Evolutionary conservation across 1,140 invertebrate species (phyloP).

Genomic region (Anthonomus grandis): DNA sequence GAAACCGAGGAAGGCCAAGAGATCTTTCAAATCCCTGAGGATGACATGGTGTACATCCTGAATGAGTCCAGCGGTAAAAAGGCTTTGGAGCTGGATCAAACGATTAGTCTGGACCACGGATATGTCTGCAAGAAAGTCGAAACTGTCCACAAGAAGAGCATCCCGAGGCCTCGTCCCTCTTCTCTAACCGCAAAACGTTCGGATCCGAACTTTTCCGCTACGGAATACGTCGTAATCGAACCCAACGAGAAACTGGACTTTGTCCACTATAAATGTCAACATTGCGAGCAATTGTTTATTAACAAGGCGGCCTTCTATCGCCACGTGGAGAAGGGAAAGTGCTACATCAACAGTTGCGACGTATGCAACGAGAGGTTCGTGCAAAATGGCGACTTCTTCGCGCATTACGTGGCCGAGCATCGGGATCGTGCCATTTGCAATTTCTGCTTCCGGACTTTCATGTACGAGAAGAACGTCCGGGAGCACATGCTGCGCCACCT

Average conservation of each 20-base stretch:
- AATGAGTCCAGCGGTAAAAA: constrained; percentile 33
- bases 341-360: constrained; percentile 45
- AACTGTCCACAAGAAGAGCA: not conserved
- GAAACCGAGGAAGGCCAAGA: constrained; percentile 30
- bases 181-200: constrained; percentile 37
- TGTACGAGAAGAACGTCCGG: constrained; percentile 49
- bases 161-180: constrained; percentile 26
- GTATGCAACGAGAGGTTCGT: constrained; percentile 36
- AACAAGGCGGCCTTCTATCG: constrained; percentile 45
- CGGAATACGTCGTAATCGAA: constrained; percentile 37
- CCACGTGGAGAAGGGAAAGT: constrained; percentile 47
- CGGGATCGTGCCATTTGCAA: constrained; percentile 46
- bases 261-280: constrained; percentile 42
- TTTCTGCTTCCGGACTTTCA: constrained; percentile 47
- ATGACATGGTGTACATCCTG: constrained; percentile 41
- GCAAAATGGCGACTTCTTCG: constrained; percentile 40
- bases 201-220: constrained; percentile 45
- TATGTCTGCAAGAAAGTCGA: constrained; percentile 40
- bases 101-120: constrained; percentile 43
- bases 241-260: constrained; percentile 42
- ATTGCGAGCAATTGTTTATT: constrained; percentile 47
- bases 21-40: constrained; percentile 31
- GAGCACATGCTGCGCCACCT: constrained; percentile 47
- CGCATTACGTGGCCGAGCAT: constrained; percentile 40
- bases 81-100: constrained; percentile 25